phyloP scores from a whole-genome alignment of 2,113 vertebrate genomes.

The Passer domesticus region DNA sequence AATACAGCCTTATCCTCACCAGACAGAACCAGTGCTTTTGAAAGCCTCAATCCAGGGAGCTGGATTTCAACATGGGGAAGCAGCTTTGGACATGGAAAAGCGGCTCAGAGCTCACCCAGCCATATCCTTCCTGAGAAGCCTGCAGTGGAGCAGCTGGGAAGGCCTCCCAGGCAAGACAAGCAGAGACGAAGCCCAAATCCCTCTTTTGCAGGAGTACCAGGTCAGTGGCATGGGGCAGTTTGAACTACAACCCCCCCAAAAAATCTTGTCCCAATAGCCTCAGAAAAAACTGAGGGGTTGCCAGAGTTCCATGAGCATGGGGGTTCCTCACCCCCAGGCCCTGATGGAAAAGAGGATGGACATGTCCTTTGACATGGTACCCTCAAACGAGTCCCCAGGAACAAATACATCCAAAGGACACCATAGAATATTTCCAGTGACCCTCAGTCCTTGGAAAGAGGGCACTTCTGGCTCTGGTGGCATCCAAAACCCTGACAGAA shows the following conservation, averaged over 20 bases:
- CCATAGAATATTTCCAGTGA: background rate
- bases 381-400: background rate
- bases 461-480: background rate
- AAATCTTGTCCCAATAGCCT: background rate
- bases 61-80: background rate
- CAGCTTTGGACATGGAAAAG: background rate
- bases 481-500: background rate
- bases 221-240: background rate
- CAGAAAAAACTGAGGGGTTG: background rate
- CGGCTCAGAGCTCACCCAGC: background rate
- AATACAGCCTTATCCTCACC: background rate
- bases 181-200: background rate
- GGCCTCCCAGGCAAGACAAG: background rate
- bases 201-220: background rate
- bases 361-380: fast-evolving
- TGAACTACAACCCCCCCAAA: background rate
- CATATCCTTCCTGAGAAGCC: background rate
- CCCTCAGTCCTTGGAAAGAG: background rate
- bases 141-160: background rate
- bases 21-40: background rate
- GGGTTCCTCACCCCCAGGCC: background rate
- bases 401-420: background rate
- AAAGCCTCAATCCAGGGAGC: background rate
- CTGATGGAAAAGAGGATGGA: background rate
- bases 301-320: background rate